Conservation (phyloP, 2,888 invertebrate genomes). For the Drymonia ruficornis region DNA sequence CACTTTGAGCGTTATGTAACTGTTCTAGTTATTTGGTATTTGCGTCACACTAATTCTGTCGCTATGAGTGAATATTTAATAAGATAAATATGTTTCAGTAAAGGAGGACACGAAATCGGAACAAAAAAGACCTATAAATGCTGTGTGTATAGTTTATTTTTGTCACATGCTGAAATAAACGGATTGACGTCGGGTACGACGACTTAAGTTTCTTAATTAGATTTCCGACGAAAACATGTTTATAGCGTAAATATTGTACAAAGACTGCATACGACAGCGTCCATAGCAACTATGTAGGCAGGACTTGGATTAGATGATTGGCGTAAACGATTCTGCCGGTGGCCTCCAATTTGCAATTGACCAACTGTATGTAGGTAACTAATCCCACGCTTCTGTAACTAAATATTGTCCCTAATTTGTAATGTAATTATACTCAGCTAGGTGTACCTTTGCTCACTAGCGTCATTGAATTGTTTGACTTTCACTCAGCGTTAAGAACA, state of each 20-base stretch:
- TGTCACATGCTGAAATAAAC: conserved; percentile 21
- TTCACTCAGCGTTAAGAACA: too few species aligned
- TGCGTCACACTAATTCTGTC: neutral
- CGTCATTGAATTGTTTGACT: too few species aligned
- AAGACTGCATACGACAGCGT: conserved; percentile 12
- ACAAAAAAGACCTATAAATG: conserved; percentile 18
- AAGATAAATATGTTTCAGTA: neutral
- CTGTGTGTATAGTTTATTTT: conserved; percentile 28
- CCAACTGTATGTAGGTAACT: conserved; percentile 10
- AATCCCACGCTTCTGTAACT: conserved; percentile 5
- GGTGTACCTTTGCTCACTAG: too few species aligned
- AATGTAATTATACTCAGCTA: too few species aligned
- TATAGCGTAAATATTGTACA: neutral
- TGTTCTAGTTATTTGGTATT: neutral
- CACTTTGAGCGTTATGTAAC: neutral
- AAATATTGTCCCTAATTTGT: neutral
- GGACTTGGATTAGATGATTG: conserved; percentile 47
- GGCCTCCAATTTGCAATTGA: conserved; percentile 26
- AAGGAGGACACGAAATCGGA: conserved; percentile 9
- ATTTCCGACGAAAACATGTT: conserved; percentile 1
- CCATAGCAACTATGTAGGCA: conserved; percentile 6
- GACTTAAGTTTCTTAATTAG: neutral
- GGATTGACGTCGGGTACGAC: neutral
- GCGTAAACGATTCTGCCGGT: conserved; percentile 46
- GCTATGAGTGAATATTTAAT: neutral